Conservation (phyloP, 2,888 invertebrate genomes). For the Drosophila dives region DNA sequence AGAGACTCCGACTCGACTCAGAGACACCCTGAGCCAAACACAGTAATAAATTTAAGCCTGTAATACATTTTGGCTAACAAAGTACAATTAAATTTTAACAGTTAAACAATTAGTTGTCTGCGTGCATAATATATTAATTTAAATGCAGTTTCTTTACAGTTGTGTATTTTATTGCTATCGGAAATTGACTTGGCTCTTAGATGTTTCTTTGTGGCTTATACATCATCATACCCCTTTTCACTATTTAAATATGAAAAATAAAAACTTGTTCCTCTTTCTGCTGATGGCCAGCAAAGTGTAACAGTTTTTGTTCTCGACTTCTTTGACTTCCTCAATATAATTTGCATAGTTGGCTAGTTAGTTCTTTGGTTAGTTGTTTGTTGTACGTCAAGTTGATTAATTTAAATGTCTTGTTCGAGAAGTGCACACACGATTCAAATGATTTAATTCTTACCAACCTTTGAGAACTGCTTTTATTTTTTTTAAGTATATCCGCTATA, state of each 20-base stretch:
- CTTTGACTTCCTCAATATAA: slow-evolving; percentile 65
- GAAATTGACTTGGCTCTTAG: neutral
- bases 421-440: slow-evolving; percentile 35
- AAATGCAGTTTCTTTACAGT: rapidly evolving
- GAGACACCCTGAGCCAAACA: neutral
- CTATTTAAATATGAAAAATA: neutral
- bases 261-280: slow-evolving; percentile 46
- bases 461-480: slow-evolving; percentile 25
- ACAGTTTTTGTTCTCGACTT: slow-evolving; percentile 37
- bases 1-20: neutral
- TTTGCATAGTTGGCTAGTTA: slow-evolving; percentile 60
- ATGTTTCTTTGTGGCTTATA: neutral
- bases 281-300: slow-evolving; percentile 52
- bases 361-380: slow-evolving; percentile 19
- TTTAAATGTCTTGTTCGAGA: slow-evolving; percentile 46
- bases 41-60: neutral
- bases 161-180: neutral
- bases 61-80: neutral
- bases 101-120: neutral
- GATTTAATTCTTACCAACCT: slow-evolving; percentile 50
- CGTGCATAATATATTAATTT: too few species aligned
- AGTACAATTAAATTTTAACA: neutral
- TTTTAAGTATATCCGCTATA: slow-evolving; percentile 31
- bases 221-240: neutral
- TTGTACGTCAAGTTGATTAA: slow-evolving; percentile 58